Base-by-base conservation (phyloP, 2,113 vertebrate genomes). In the Sinocyclocheilus grahami region DNA sequence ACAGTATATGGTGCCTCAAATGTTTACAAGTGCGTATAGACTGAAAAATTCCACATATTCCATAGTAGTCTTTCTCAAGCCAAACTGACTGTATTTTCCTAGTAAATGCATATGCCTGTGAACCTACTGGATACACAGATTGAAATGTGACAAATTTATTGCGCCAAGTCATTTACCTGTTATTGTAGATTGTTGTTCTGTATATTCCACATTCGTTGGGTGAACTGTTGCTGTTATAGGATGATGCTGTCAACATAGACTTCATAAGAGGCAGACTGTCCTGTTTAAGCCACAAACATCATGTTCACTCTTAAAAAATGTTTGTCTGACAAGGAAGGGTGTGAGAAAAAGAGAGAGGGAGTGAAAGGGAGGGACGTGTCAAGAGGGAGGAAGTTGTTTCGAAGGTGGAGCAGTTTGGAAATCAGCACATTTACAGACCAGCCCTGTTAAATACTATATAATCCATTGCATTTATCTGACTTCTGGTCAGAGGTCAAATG, bases 321-420 rank as follows among this genome's bases (percentile, higher is more conserved):
- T 79, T 80, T 77, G 81, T 88, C 51, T 72, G 76, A 80, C 1
- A 81, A 75, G 12, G 2, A 51, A 75, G 46, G 18, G 78, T 77
- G 67, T 27, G 72, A 46, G 71, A 63, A 62, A 37, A 39, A 48
- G 67, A 84, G 71, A 53, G 76, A 69, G 60, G 39, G 58, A 65
- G 53, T 14, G 48, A 76, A 85, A 83, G 53, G 75, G 65, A 79
- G 72, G 55, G 63, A 51, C 20, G 4, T n/a, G 48, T 8, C 2
- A 18, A 60, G 51, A 69, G 82, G 37, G 46, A 37, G 55, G 58
- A 16, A 37, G 24, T 67, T 83, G 67, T 39, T 86, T 77, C 42
- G 77, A 85, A 33, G 85, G 85, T 84, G 82, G 82, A 89, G 85
- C 71, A 39, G 37, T 24, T 55, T 67, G 24, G 58, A 76, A 30